A percentile compares a stretch with the other conserved stretches of the same genome.
Conservation (phyloP, 2,888 invertebrate species). For the Ophioninae sp. region DNA sequence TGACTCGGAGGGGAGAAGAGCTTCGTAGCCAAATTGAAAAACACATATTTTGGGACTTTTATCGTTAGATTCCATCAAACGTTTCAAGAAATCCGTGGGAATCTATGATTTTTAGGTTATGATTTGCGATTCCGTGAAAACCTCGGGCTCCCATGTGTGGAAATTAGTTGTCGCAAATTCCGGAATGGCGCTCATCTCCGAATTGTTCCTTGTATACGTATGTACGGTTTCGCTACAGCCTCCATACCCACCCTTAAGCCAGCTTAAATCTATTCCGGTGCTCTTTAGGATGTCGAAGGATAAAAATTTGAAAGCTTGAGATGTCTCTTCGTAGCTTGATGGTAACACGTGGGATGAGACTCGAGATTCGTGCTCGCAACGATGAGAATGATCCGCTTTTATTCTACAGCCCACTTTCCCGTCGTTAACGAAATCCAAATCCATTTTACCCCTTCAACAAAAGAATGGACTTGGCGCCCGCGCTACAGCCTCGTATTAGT, state of each 20-base stretch:
- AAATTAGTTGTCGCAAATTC: too few relatives aligned
- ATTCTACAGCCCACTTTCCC: conserved; percentile 13
- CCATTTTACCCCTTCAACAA: background rate
- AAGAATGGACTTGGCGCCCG: background rate
- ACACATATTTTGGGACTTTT: too few relatives aligned
- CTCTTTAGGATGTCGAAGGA: conserved; percentile 46
- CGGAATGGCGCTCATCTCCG: too few relatives aligned
- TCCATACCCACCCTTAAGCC: conserved; percentile 2
- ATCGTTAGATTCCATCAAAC: too few relatives aligned
- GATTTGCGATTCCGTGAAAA: too few relatives aligned
- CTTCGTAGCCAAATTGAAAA: too few relatives aligned
- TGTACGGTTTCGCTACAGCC: too few relatives aligned
- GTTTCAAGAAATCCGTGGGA: too few relatives aligned
- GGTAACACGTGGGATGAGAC: background rate
- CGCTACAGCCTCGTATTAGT: background rate
- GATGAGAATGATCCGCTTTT: conserved; percentile 38
- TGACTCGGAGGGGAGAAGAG: too few relatives aligned
- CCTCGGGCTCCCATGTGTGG: too few relatives aligned
- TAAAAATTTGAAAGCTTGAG: conserved; percentile 39
- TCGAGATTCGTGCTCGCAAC: background rate
- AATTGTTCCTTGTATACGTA: too few relatives aligned
- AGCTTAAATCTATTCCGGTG: conserved; percentile 21
- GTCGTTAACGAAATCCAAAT: conserved; percentile 21
- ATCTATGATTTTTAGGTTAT: too few relatives aligned
- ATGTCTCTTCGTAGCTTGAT: conserved; percentile 32